Evolutionary conservation across 2,888 invertebrate species (phyloP).

Genomic region (Tipula unca): DNA sequence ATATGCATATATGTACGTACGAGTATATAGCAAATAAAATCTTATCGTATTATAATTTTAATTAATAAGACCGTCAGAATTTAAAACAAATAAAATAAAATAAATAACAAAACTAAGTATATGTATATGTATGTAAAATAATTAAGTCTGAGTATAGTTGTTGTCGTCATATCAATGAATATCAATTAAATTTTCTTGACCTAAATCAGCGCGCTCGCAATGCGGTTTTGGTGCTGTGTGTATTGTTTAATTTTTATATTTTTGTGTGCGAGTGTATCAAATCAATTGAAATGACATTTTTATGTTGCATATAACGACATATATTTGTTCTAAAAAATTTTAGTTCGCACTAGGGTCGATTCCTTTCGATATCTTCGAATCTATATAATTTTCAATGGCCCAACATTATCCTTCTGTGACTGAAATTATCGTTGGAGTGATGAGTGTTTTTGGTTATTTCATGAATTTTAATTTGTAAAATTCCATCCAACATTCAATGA

Average conservation of each 20-base stretch:
- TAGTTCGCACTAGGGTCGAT: too few relatives aligned
- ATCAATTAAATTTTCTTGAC: slow-evolving; percentile 2
- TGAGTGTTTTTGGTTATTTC: too few relatives aligned
- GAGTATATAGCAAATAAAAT: not conserved
- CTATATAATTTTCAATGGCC: too few relatives aligned
- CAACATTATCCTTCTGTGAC: too few relatives aligned
- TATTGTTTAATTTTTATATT: not conserved
- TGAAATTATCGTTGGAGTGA: too few relatives aligned
- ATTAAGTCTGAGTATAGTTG: not conserved
- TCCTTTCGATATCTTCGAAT: too few relatives aligned
- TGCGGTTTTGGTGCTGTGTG: not conserved
- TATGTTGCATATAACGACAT: not conserved
- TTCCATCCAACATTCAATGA: too few relatives aligned
- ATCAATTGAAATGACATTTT: not conserved
- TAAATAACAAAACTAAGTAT: not conserved
- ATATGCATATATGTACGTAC: not conserved
- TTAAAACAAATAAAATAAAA: not conserved
- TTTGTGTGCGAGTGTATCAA: too few relatives aligned
- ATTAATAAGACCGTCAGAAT: not conserved
- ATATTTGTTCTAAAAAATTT: not conserved
- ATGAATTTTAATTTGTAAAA: too few relatives aligned
- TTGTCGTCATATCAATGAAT: not conserved
- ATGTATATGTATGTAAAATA: not conserved
- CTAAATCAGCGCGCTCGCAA: not conserved
- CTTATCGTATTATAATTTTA: not conserved